Base-by-base conservation (phyloP, 2,113 vertebrate genomes). In the Poeciliopsis retropinna region DNA sequence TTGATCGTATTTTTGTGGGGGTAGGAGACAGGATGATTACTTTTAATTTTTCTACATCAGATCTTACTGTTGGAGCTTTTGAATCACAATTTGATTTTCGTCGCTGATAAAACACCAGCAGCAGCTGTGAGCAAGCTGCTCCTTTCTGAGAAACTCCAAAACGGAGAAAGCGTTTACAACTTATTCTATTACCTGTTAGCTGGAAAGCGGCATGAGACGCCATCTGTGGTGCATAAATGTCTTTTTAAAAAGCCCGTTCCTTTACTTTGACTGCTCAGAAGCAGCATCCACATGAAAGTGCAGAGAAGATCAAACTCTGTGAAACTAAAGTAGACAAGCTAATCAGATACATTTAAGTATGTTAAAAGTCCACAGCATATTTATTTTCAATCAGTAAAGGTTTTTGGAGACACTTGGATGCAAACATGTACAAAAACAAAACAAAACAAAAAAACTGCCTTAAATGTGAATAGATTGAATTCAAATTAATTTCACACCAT, bases 81-180 rank as follows among this genome's bases (percentile, higher is more conserved):
- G 60, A 72, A 60, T 76, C 66, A 64, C 79, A 32, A 6, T 79
- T 75, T 86, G 81, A 89, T 90, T 83, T 73, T 82, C 0, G 2
- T 66, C 62, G 44, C 60, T 79, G 79, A 83, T 85, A 73, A 85
- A 88, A 85, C 39, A 71, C 1, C 1, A 73, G 77, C 39, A 83
- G 71, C 86, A 91, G 84, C 90, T 89, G 88, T 78, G 70, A 75
- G 75, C 81, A 91, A 88, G 84, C 79, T 85, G 86, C 76, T 83
- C 66, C 73, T 63, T 78, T 80, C 76, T 47, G 15, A 0, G 70
- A 73, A 83, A 85, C 44, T 47, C 44, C 44, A 1, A 47, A 47
- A 47, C 32, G 10, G 37, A 70, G 65, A 67, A 68, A 80, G 39
- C 65, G 60, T 80, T 83, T 87, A 54, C 76, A 72, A 82, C 82